Evolutionary conservation across 2,113 vertebrate genomes (phyloP).

Genomic region (Tapirus terrestris): DNA sequence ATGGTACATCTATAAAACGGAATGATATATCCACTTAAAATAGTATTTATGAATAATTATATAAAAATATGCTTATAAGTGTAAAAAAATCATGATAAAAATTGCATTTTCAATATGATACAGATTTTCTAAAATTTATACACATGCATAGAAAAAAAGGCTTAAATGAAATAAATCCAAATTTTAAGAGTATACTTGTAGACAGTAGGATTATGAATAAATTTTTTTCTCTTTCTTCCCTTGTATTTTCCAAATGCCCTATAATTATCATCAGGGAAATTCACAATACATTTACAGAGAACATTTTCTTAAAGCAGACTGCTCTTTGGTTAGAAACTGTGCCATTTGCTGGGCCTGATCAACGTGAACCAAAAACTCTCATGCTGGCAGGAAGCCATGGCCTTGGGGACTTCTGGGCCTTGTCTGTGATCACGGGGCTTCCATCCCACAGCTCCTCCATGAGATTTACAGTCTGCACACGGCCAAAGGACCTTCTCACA

Average conservation of each 20-base stretch:
- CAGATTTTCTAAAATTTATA: not conserved
- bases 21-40: not conserved
- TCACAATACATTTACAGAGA: not conserved
- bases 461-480: rapidly evolving
- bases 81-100: not conserved
- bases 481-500: not conserved
- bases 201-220: not conserved
- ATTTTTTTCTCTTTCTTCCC: not conserved
- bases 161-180: not conserved
- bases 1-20: not conserved
- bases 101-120: not conserved
- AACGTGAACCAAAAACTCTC: not conserved
- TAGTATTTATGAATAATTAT: not conserved
- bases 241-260: not conserved
- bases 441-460: not conserved
- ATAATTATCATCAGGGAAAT: not conserved
- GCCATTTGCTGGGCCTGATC: not conserved
- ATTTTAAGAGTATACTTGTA: not conserved
- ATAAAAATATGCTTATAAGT: not conserved
- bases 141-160: not conserved
- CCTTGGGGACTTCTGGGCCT: not conserved
- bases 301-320: not conserved
- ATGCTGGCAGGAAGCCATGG: not conserved
- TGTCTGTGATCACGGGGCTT: not conserved
- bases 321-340: not conserved